These are phyloP conservation scores for Chironomus tepperi DNA, from an alignment of 1,140 invertebrate species.

Conservation along the genomic window DNA sequence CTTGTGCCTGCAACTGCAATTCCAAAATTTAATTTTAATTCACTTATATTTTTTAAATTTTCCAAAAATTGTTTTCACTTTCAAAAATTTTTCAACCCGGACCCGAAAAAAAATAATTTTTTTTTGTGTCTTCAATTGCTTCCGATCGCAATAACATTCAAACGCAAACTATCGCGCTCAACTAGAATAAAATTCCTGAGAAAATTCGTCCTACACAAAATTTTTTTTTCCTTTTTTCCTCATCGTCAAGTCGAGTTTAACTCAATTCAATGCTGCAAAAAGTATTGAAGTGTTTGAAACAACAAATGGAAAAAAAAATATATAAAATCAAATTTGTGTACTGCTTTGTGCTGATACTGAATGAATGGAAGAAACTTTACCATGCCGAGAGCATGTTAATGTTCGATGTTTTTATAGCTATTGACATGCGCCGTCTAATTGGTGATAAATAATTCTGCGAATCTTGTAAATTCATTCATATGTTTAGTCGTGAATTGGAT, in stretches of 20 bases:
- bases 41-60: not conserved
- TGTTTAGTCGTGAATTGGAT: not conserved
- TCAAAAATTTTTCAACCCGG: not conserved
- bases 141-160: not conserved
- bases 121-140: not conserved
- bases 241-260: not conserved
- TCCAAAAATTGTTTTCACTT: not conserved
- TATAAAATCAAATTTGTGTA: not conserved
- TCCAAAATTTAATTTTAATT: slow-evolving; percentile 12
- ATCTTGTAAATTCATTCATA: slow-evolving; percentile 14
- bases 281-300: not conserved
- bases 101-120: not conserved
- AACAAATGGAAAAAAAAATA: not conserved
- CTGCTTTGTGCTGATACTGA: not conserved
- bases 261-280: not conserved
- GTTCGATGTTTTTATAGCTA: not conserved
- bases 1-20: not conserved
- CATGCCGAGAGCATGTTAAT: not conserved
- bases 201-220: not conserved
- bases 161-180: not conserved
- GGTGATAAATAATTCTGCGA: not conserved
- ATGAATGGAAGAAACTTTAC: not conserved
- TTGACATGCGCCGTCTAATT: not conserved
- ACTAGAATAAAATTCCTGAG: not conserved
- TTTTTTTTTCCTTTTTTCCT: not conserved